phyloP scores from a whole-genome alignment of 1,140 invertebrate species.

The Drosophila cardini region DNA sequence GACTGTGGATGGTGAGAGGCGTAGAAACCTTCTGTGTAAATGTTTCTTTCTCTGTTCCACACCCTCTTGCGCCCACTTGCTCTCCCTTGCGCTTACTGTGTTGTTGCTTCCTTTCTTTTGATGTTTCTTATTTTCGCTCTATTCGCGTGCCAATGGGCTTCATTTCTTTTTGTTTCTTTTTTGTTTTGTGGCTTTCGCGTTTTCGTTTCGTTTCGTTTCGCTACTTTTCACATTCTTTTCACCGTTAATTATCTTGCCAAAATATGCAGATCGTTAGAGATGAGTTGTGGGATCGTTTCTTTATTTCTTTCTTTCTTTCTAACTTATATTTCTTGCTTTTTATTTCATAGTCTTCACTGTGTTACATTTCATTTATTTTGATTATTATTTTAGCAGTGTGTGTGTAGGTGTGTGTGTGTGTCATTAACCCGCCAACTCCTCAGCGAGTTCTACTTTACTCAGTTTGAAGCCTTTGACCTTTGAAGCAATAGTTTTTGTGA shows the following conservation, averaged over 20 bases:
- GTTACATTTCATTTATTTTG: conserved; percentile 45
- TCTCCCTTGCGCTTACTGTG: conserved; percentile 11
- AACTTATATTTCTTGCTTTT: neutral
- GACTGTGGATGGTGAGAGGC: conserved; percentile 26
- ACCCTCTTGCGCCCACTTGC: neutral
- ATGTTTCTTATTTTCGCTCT: conserved; percentile 29
- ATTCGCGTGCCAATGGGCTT: conserved; percentile 63
- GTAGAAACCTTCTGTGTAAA: conserved; percentile 70
- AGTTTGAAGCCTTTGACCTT: neutral
- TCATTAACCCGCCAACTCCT: conserved; percentile 66
- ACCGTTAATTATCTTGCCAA: conserved; percentile 83
- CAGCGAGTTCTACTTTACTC: too few relatives aligned
- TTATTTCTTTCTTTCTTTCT: too few relatives aligned
- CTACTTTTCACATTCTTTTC: conserved; percentile 83
- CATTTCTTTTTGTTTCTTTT: conserved; percentile 44
- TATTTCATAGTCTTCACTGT: conserved; percentile 10
- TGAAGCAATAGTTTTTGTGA: neutral
- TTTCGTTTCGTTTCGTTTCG: conserved; percentile 82
- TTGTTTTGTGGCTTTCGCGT: conserved; percentile 44
- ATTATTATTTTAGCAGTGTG: conserved; percentile 45
- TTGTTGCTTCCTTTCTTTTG: conserved; percentile 23
- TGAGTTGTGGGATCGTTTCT: conserved; percentile 41
- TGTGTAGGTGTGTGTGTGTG: conserved; percentile 35
- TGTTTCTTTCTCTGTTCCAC: neutral
- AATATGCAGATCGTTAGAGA: conserved; percentile 81